These are phyloP conservation scores for Artemia sinica DNA, from an alignment of 2,888 invertebrate genomes.

Conservation along the genomic window DNA sequence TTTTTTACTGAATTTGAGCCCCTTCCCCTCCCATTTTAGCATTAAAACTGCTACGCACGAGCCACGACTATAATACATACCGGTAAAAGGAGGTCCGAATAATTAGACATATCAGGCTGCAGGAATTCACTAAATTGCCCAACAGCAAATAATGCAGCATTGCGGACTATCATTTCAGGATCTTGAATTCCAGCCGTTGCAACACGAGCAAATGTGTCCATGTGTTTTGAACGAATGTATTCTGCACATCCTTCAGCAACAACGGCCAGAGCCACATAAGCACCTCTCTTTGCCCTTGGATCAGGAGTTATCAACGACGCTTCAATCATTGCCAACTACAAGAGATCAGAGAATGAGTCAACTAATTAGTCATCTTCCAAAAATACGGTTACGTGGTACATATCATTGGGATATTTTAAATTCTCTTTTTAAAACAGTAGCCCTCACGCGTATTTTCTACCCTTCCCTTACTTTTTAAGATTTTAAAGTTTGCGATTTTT, in stretches of 20 bases:
- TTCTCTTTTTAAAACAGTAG: no score
- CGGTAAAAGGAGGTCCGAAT: conserved; percentile 50
- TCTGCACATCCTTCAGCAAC: conserved; percentile 61
- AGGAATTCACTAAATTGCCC: conserved; percentile 64
- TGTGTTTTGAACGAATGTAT: conserved; percentile 49
- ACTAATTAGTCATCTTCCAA: neutral
- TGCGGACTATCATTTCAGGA: conserved; percentile 44
- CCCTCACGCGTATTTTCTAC: no score
- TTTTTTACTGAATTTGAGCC: no score
- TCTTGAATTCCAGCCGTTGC: conserved; percentile 52
- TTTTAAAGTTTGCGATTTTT: no score
- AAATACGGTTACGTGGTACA: no score
- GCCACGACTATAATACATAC: conserved; percentile 28
- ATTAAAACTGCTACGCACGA: no score
- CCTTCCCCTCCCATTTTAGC: no score
- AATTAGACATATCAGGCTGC: conserved; percentile 58
- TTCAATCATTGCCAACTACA: conserved; percentile 41
- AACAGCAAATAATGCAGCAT: conserved; percentile 56
- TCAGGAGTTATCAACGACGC: conserved; percentile 44
- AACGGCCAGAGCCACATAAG: conserved; percentile 53
- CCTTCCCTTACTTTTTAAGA: no score
- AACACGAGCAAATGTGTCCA: conserved; percentile 48
- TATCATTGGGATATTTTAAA: no score
- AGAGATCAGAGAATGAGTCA: conserved; percentile 18
- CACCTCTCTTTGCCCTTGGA: conserved; percentile 47